These are phyloP conservation scores for Lepetodrilus schrolli DNA, from an alignment of 2,888 invertebrate genomes.

Conservation along the genomic window DNA sequence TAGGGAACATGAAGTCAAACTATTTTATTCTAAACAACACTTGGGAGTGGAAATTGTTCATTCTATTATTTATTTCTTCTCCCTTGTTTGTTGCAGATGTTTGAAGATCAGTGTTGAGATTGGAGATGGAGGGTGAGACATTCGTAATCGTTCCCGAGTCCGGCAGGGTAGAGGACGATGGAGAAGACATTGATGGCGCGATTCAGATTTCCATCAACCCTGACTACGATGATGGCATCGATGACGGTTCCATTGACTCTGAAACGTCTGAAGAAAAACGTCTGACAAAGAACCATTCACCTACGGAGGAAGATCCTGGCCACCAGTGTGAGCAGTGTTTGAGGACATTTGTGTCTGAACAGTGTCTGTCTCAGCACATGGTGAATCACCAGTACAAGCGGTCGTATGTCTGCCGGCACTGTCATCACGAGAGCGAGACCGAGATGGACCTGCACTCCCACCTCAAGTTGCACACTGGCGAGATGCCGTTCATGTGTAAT, in stretches of 20 bases:
- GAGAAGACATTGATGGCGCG: no score
- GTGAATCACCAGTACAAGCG: conserved; percentile 4
- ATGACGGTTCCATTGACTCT: not conserved
- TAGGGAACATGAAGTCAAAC: no score
- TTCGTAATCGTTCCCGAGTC: no score
- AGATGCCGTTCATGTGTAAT: conserved; percentile 6
- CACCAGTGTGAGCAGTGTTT: not conserved
- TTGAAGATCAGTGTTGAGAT: no score
- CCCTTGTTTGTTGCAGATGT: no score
- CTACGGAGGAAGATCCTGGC: no score
- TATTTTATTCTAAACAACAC: no score
- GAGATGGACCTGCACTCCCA: not conserved
- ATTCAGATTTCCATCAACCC: conserved; percentile 22
- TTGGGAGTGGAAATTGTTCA: no score
- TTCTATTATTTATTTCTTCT: no score
- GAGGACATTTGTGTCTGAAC: not conserved
- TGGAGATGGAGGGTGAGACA: no score
- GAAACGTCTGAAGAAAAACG: not conserved
- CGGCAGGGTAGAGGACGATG: no score
- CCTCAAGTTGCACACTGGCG: not conserved
- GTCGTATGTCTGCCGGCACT: conserved; percentile 4
- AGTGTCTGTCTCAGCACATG: not conserved
- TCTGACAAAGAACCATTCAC: no score
- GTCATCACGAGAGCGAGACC: not conserved
- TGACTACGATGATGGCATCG: not conserved